Base-by-base conservation (phyloP, 1,140 invertebrate genomes). In the Drosophila guanche region DNA sequence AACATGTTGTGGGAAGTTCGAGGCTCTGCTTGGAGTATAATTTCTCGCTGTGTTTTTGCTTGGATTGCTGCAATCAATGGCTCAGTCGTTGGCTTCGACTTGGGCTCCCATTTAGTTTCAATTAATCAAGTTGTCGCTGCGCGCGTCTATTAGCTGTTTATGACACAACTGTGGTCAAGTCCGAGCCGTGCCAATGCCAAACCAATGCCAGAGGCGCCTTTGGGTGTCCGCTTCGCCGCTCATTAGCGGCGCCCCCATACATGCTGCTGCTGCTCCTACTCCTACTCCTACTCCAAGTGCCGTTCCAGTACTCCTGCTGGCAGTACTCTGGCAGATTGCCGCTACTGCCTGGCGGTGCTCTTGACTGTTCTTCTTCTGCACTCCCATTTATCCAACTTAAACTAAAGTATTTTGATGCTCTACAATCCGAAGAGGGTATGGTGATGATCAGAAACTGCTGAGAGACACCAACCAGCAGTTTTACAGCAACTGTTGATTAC, bases 121-220 rank as follows among this genome's bases (percentile, higher is more conserved):
- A 84, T 84, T 84, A 84, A 84, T 84, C 79, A 84, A 79, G 80
- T 85, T 84, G 79, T 84, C 79, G 79, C 79, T 84, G 79, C 71
- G 72, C 71, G 79, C 79, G 76, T 85, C 79, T 85, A 84, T 84
- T 84, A 84, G 79, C 79, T 84, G 79, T 85, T 84, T 84, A 84
- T 84, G 79, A 85, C 72, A 83, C 70, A 47, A 59, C 27, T 53
- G 53, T 62, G 69, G 55, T 43, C 52, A 37, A 70, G 52, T 14
- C 51, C 8, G 8, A 10, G 33, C 33, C 10, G 10, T 29, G 27
- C 27, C 33, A 10, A n/a, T n/a, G n/a, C n/a, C n/a, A n/a, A n/a
- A 3, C 10, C 33, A 37, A 4, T 12, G 29, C 29, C 33, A 37
- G 10, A n/a, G 25, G 7, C 6, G 40, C 68, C 66, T 54, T 46